Percentiles rank a stretch among this genome's conserved stretches.
These are phyloP conservation scores for Falco biarmicus DNA, from an alignment of 2,797 vertebrate genomes.

Conservation along the genomic window DNA sequence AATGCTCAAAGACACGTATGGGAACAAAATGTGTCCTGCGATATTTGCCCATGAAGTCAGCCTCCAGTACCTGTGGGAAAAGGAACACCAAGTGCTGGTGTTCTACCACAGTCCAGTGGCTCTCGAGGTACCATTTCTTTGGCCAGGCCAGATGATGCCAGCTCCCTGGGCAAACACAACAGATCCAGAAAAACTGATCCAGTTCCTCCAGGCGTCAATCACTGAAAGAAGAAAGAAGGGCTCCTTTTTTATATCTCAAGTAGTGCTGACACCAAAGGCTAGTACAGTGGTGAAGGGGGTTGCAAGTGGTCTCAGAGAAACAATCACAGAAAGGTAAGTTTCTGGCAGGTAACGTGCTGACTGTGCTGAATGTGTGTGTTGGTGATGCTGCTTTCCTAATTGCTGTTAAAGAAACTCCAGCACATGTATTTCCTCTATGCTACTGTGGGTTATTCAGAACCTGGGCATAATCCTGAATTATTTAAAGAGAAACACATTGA, in stretches of 20 bases:
- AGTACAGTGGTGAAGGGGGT: constrained; percentile 98
- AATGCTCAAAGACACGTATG: constrained; percentile 93
- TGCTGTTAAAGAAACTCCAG: not conserved
- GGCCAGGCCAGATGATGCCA: constrained; percentile 99
- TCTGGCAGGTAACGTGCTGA: not conserved
- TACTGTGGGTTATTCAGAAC: not conserved
- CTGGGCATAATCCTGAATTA: not conserved
- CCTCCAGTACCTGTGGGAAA: constrained; percentile 97
- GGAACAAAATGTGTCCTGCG: constrained; percentile 94
- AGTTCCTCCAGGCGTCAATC: constrained; percentile 94
- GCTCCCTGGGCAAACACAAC: constrained; percentile 97
- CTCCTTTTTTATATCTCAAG: constrained; percentile 97
- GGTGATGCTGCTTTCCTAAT: not conserved
- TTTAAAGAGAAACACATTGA: not conserved
- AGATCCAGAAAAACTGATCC: constrained; percentile 95
- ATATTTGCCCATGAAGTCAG: constrained; percentile 96
- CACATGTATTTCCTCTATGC: not conserved
- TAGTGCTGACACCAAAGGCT: constrained; percentile 96
- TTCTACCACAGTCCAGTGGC: constrained; percentile 98
- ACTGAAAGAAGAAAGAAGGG: constrained; percentile 96
- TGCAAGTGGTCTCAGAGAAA: constrained; percentile 96
- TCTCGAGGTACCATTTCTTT: constrained; percentile 94
- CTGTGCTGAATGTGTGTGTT: not conserved
- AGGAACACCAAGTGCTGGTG: constrained; percentile 94
- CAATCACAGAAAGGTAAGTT: constrained; percentile 93